Base-by-base conservation (phyloP, 2,888 invertebrate genomes). In the Chymomyza amoena region DNA sequence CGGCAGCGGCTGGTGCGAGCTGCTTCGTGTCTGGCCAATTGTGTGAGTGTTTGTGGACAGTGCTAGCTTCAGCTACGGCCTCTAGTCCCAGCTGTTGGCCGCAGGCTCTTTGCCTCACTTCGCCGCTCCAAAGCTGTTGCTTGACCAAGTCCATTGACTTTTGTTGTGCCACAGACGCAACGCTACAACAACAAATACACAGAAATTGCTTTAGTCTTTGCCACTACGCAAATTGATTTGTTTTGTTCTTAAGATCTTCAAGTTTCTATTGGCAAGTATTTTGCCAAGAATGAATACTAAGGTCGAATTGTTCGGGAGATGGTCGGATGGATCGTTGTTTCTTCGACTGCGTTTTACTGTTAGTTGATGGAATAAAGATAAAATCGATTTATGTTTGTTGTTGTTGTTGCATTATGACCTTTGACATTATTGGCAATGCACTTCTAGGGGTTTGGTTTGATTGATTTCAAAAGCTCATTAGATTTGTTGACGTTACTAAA, bases 371-470 rank as follows among this genome's bases (percentile, higher is more conserved):
- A 76, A 64, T 73, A 77, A 82, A 80, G 75, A 75, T 78, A 65
- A 80, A 87, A 87, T 83, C 80, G 83, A 83, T 82, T 84, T 84
- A 73, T 79, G 79, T 45, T 13, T 32, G 0, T 74, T 84, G 66
- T 79, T 70, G 70, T 80, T 75, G 72, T 82, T 85, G 85, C 87
- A 16, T 9, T 54, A n/a, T 54, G 86, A 83, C 83, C 83, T 83
- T 87, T 83, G 83, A 83, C 83, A 83, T 83, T 61, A 75, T 73
- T 61, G 60, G 61, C 85, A 87, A 83, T 85, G 83, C 85, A 65
- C 69, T 74, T 65, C 10, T 45, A 32, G 32, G 39, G 13, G 39
- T 13, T 45, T 45, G 6, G 61, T n/a, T 36, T 67, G 81, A 81
- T 75, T 76, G 80, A 79, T 81, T 77, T 76, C 20, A 54, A 16